These are phyloP conservation scores for Sander lucioperca DNA, from an alignment of 2,113 vertebrate species.

Conservation along the genomic window DNA sequence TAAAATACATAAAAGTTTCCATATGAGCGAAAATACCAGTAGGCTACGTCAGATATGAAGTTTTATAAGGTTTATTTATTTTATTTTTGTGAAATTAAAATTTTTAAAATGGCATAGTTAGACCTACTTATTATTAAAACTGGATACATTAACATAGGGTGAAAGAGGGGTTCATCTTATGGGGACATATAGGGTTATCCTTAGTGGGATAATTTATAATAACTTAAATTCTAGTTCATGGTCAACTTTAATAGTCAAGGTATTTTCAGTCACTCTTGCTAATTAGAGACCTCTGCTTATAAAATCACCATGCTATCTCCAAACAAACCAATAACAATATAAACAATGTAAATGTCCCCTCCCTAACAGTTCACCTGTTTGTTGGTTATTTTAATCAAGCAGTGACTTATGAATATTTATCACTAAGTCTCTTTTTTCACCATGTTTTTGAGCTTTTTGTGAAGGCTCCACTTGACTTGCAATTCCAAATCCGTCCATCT, in stretches of 20 bases:
- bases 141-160: neutral
- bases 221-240: neutral
- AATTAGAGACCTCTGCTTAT: too few relatives aligned
- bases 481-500: slow-evolving; percentile 20
- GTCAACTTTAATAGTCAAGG: neutral
- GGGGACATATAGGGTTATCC: too few relatives aligned
- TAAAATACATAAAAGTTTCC: too few relatives aligned
- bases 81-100: neutral
- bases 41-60: too few relatives aligned
- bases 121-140: neutral
- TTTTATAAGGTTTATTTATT: neutral
- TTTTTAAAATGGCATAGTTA: neutral
- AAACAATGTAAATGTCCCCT: too few relatives aligned
- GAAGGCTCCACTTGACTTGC: slow-evolving; percentile 19
- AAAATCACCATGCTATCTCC: too few relatives aligned
- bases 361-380: neutral
- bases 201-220: neutral
- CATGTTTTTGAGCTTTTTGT: slow-evolving; percentile 14
- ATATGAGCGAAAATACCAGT: neutral
- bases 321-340: too few relatives aligned
- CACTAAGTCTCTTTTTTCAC: slow-evolving; percentile 30
- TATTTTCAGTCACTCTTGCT: neutral
- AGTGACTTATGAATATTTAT: neutral
- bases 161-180: too few relatives aligned
- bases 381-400: neutral